Conservation (phyloP, 2,113 vertebrate species). For the Brachionichthys hirsutus region DNA sequence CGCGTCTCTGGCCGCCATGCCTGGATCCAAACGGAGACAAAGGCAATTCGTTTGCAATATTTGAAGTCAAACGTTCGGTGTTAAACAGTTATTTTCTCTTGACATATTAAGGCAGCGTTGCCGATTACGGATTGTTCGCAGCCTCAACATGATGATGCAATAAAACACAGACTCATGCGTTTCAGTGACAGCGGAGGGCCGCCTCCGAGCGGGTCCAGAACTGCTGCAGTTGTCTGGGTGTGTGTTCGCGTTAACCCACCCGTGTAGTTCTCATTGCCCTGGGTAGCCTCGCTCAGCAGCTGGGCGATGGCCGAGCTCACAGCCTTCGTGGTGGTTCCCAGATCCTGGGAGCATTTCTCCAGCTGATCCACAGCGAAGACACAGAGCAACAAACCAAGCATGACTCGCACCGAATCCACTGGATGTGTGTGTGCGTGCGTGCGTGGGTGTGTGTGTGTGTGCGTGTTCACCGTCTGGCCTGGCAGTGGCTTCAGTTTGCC, state of each 20-base stretch:
- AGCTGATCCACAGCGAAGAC: conserved; percentile 72
- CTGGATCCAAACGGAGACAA: conserved; percentile 60
- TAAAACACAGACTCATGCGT: too few species aligned
- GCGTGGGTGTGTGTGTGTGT: conserved; percentile 4
- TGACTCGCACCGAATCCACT: background rate
- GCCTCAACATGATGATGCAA: too few species aligned
- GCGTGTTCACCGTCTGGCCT: conserved; percentile 85
- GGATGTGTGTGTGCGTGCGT: background rate
- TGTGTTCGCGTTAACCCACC: conserved; percentile 70
- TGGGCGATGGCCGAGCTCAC: conserved; percentile 93
- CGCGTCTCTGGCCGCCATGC: conserved; percentile 92
- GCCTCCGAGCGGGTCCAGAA: too few species aligned
- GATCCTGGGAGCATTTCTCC: conserved; percentile 93
- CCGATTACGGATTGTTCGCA: too few species aligned
- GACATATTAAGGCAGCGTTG: too few species aligned
- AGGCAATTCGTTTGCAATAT: too few species aligned
- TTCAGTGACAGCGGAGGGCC: too few species aligned
- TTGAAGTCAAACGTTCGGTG: too few species aligned
- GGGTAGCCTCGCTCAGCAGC: conserved; percentile 91
- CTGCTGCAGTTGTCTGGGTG: too few species aligned
- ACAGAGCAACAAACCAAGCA: background rate
- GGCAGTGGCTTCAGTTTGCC: conserved; percentile 92
- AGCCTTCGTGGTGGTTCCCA: conserved; percentile 92
- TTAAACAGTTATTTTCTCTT: too few species aligned
- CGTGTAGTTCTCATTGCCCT: conserved; percentile 97